Conservation (phyloP, 2,797 vertebrate species). For the Eidolon dupreanum region DNA sequence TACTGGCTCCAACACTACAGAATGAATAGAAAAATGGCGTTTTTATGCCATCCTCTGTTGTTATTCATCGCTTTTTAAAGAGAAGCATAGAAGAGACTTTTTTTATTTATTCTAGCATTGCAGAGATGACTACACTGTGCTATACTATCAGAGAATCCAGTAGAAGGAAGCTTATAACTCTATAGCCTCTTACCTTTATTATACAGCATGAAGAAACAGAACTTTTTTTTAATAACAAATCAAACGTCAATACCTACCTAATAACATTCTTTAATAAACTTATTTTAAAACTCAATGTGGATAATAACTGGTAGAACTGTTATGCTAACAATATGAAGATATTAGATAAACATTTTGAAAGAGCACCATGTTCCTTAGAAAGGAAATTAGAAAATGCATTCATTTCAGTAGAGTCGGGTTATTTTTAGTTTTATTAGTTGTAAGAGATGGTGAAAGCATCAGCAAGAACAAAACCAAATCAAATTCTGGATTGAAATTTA, state of each 20-base stretch:
- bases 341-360: not conserved
- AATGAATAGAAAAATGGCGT: conserved; percentile 83
- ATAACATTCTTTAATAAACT: conserved; percentile 92
- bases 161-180: conserved; percentile 67
- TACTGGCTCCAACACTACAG: conserved; percentile 91
- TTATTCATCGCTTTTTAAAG: conserved; percentile 82
- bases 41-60: conserved; percentile 77
- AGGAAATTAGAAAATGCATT: not conserved
- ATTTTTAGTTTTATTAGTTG: not conserved
- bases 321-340: not conserved
- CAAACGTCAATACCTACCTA: conserved; percentile 81
- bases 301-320: conserved; percentile 54
- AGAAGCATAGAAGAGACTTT: conserved; percentile 89
- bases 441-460: not conserved
- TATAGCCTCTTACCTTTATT: conserved; percentile 81
- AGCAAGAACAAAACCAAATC: not conserved
- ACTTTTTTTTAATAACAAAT: conserved; percentile 79
- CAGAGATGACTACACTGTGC: conserved; percentile 73
- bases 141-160: conserved; percentile 65
- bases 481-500: conserved; percentile 8
- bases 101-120: conserved; percentile 90
- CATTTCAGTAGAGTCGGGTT: not conserved
- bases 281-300: conserved; percentile 88
- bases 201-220: conserved; percentile 81
- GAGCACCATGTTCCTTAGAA: not conserved